Evolutionary conservation across 1,140 invertebrate species (phyloP), one percentile per base, ranked within the genome.

Genomic region (Aethina tumida): DNA sequence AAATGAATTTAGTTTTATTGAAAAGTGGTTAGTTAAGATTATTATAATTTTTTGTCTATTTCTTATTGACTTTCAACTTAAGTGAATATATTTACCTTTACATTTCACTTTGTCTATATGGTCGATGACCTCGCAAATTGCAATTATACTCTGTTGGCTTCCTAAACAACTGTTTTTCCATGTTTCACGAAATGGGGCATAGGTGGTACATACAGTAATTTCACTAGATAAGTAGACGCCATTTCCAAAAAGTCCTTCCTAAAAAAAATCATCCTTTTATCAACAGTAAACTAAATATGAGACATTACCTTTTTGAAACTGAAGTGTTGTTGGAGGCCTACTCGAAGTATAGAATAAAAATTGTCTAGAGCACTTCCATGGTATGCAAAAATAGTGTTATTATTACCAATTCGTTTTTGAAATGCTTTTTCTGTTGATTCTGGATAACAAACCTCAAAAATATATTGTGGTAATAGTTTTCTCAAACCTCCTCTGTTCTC

Each of bases 291-390:
- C 19, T 19, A 24, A 41, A 27, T 47, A 17, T 29, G 18, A 8
- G 12, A 22, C 25, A n/a, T 21, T 47, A 51, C 50, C 27, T 50
- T 52, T 45, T 34, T 42, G 9, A 26, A 18, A 34, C 77, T 84
- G 62, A 84, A 70, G 60, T 78, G 77, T 47, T 78, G 75, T 47
- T 83, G 79, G 35, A 87, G 62, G 17, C 84, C 84, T 64, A 81
- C 76, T 59, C 84, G 74, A 21, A 86, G 56, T 41, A 89, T 86
- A 0, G 82, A 82, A 65, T 85, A 77, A 59, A 86, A 85, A 63
- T 86, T 85, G 60, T 85, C 81, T 35, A 84, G 60, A 41, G 77
- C 67, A 59, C 79, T 86, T 15, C 84, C 84, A 63, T 87, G 81
- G 52, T 77, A 89, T 8, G 80, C 83, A 57, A 73, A 74, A 53